Evolutionary conservation across 2,888 invertebrate genomes (phyloP), one percentile per base, ranked within the genome.

Genomic region (Epinotia nisella): DNA sequence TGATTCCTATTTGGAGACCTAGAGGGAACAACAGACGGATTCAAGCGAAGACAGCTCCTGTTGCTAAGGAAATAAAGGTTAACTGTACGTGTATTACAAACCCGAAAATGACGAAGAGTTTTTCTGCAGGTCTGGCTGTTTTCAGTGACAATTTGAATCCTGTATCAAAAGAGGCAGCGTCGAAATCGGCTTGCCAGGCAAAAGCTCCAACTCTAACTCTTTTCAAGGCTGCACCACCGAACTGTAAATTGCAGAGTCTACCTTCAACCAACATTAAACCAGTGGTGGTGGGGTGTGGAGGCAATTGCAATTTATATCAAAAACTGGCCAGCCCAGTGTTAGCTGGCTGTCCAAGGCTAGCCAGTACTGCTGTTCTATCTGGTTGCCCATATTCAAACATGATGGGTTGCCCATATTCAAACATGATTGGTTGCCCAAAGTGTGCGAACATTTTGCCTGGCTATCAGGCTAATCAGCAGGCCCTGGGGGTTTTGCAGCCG

Each of bases 401-500:
- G 11, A 19, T 41, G 58, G 39, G 61, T n/a, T 55, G 69, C 29
- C 59, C 51, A 21, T 24, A 39, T 29, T 24, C 53, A 60, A 39
- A 10, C 51, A 13, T 9, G 17, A 19, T 51, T 39, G 39, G 69
- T n/a, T 55, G 69, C 29, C 59, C 51, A n/a, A 35, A 35, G 9
- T 24, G 58, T 29, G 17, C 53, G 65, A 39, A 10, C 51, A 7
- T 9, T 35, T 35, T 35, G 35, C 15, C 49, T 2, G 45, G 7
- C 2, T 68, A 58, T 11, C 81, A 86, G 41, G 75, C 79, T 0
- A 82, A 15, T n/a, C n/a, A 82, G 15, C 80, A 83, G 39, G 76
- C 82, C 5, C 70, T 88, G 5, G 81, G 87, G 59, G 60, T 86
- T 10, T 83, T 84, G 59, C 86, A 85, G n/a, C 84, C 88, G 0